These are phyloP conservation scores for Muraenolepis orangiensis DNA, from an alignment of 2,797 vertebrate genomes.

Conservation along the genomic window DNA sequence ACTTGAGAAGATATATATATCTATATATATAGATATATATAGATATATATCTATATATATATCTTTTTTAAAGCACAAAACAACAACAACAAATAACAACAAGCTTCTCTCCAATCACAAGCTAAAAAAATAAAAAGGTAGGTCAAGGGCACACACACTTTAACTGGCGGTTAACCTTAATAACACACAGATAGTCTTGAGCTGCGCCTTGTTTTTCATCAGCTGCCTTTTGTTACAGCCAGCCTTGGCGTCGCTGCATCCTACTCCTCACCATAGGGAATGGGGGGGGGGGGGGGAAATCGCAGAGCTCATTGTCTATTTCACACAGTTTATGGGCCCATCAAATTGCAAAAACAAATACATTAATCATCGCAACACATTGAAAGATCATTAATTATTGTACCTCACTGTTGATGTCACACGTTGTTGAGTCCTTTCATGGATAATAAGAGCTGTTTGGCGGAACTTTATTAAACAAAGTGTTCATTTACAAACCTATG, in stretches of 20 bases:
- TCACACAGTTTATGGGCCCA: slow-evolving; percentile 67
- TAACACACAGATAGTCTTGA: slow-evolving; percentile 50
- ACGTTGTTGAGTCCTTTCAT: slow-evolving; percentile 68
- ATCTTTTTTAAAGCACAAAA: slow-evolving; percentile 50
- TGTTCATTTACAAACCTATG: slow-evolving; percentile 60
- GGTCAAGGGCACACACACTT: slow-evolving; percentile 39
- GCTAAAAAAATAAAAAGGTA: too few relatives aligned
- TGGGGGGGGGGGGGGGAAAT: slow-evolving; percentile 59
- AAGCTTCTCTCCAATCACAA: slow-evolving; percentile 56
- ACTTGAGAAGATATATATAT: slow-evolving; percentile 60
- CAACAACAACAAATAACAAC: slow-evolving; percentile 42
- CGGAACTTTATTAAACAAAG: slow-evolving; percentile 67
- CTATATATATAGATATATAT: too few relatives aligned
- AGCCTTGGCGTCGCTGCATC: slow-evolving; percentile 32
- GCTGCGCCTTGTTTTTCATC: slow-evolving; percentile 47
- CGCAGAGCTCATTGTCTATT: slow-evolving; percentile 63
- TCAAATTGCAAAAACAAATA: slow-evolving; percentile 73
- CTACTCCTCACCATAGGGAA: slow-evolving; percentile 55
- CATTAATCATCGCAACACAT: slow-evolving; percentile 71
- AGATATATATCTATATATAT: too few relatives aligned
- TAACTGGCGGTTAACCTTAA: slow-evolving; percentile 68
- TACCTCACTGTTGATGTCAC: slow-evolving; percentile 70
- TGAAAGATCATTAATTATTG: slow-evolving; percentile 74
- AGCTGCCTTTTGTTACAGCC: slow-evolving; percentile 38
- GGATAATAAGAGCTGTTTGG: slow-evolving; percentile 65